These are phyloP conservation scores for Nannobrachium achirus DNA, from an alignment of 2,113 vertebrate species.

Conservation along the genomic window DNA sequence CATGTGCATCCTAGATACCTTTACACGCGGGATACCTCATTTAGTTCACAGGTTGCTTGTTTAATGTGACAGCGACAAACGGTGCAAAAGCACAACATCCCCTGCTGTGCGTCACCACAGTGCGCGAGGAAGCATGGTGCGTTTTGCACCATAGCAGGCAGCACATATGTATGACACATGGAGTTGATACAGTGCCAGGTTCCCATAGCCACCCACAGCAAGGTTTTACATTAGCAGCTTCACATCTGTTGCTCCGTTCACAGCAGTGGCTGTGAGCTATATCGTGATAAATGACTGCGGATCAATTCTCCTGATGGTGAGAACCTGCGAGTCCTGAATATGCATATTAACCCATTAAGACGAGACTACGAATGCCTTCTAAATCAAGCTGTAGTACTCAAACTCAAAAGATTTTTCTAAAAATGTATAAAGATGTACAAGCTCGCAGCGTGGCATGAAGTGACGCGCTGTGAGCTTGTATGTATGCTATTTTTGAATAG, in stretches of 20 bases:
- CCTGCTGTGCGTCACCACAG: constrained; percentile 11
- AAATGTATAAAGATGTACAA: no score
- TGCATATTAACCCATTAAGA: no score
- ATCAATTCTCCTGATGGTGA: constrained; percentile 66
- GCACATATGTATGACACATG: constrained; percentile 52
- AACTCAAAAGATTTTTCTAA: no score
- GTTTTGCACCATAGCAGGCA: constrained; percentile 30
- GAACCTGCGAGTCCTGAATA: constrained; percentile 57
- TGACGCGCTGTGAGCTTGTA: no score
- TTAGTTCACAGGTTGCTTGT: constrained; percentile 33
- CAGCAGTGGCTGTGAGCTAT: constrained; percentile 52
- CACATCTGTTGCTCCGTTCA: constrained; percentile 73
- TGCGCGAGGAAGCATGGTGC: constrained; percentile 24
- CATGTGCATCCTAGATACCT: constrained; percentile 4
- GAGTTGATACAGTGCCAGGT: constrained; percentile 69
- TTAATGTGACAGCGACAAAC: constrained; percentile 37
- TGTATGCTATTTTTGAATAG: no score
- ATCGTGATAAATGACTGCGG: constrained; percentile 77
- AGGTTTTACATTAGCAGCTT: constrained; percentile 67
- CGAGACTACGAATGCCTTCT: no score
- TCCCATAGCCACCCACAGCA: constrained; percentile 69
- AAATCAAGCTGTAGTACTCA: no score
- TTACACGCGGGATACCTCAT: constrained; percentile 4
- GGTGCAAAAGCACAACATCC: constrained; percentile 40
- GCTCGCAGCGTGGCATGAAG: no score